A percentile compares a stretch with the other conserved stretches of the same genome.
phyloP scores from a whole-genome alignment of 2,113 vertebrate genomes.

The Amblyopsis rosae region DNA sequence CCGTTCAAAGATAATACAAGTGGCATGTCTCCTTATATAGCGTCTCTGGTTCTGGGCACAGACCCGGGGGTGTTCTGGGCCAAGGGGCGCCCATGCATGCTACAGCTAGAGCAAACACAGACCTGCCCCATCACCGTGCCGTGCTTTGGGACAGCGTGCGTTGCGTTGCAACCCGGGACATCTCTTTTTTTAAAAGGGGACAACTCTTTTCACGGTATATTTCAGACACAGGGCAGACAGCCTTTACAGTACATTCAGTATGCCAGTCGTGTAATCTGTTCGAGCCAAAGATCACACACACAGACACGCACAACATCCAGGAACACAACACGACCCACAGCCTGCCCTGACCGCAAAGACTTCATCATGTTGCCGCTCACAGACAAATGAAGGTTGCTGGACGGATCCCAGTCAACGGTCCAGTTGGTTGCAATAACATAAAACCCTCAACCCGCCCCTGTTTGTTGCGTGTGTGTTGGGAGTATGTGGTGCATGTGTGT shows the following conservation, averaged over 20 bases:
- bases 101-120: conserved; percentile 61
- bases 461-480: not conserved
- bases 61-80: conserved; percentile 23
- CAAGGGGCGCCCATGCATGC: conserved; percentile 61
- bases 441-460: not conserved
- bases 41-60: conserved; percentile 53
- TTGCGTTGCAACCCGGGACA: no score
- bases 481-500: not conserved
- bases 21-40: no score
- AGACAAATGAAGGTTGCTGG: conserved; percentile 42
- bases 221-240: not conserved
- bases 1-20: not conserved
- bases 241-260: no score
- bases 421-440: conserved; percentile 37
- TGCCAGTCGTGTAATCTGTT: no score
- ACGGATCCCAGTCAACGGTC: conserved; percentile 44
- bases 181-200: not conserved
- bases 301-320: no score
- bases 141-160: conserved; percentile 9
- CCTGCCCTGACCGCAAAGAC: not conserved
- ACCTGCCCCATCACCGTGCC: conserved; percentile 38
- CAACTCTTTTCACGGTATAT: not conserved
- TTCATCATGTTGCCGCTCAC: conserved; percentile 26
- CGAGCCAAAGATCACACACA: no score
- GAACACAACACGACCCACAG: not conserved